phyloP scores from a whole-genome alignment of 2,113 vertebrate species.

The Cariama cristata region DNA sequence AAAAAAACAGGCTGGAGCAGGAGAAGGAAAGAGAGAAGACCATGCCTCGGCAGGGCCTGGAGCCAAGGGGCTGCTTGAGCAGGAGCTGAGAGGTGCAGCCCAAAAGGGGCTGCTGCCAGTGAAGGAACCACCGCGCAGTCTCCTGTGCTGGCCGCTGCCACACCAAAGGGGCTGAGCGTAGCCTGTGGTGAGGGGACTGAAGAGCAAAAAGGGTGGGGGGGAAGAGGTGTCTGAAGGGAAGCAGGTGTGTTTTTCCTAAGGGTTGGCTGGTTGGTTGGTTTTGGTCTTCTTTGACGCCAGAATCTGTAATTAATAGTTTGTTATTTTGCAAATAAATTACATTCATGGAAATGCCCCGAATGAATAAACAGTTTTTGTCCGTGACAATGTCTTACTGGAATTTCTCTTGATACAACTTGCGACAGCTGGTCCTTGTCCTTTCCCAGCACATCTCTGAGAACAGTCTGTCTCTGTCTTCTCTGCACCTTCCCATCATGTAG shows the following conservation, averaged over 20 bases:
- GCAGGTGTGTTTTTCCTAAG: neutral
- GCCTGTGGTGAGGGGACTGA: neutral
- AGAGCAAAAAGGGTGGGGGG: neutral
- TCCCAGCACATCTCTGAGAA: neutral
- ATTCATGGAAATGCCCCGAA: neutral
- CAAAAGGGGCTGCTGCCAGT: neutral
- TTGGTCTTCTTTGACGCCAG: neutral
- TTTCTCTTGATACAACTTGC: neutral
- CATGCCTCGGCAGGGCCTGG: neutral
- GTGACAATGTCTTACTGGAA: neutral
- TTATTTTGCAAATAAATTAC: neutral
- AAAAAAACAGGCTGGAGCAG: neutral
- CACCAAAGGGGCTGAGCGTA: neutral
- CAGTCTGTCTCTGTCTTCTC: neutral
- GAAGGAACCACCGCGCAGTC: neutral
- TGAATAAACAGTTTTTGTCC: neutral
- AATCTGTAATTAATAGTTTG: neutral
- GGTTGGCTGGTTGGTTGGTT: neutral
- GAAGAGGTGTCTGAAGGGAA: neutral
- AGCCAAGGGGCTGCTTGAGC: neutral
- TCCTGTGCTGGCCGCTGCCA: fast-evolving
- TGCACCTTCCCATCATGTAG: neutral
- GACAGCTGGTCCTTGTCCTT: neutral
- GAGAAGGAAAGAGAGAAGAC: neutral
- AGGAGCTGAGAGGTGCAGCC: neutral